phyloP scores from a whole-genome alignment of 2,113 vertebrate genomes.

The Riparia riparia region DNA sequence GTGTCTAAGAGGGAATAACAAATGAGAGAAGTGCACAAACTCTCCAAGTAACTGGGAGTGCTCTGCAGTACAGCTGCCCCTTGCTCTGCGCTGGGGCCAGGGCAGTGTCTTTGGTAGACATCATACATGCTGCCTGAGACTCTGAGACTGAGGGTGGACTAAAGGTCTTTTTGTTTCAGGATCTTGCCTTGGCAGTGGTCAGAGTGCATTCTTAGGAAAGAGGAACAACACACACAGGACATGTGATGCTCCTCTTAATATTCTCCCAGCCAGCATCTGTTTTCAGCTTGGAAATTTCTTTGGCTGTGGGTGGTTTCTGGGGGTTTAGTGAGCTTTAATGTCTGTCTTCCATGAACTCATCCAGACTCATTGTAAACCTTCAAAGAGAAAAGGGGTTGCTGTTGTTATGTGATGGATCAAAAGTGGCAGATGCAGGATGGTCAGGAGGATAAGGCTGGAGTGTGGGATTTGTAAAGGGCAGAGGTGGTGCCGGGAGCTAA shows the following conservation, averaged over 20 bases:
- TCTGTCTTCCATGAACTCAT: neutral
- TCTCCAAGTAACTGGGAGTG: neutral
- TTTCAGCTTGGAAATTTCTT: neutral
- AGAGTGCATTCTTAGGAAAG: neutral
- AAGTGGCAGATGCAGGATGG: neutral
- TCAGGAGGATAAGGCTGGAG: neutral
- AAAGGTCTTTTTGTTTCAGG: neutral
- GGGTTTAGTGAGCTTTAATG: neutral
- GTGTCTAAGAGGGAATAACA: constrained; percentile 43
- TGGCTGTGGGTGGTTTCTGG: neutral
- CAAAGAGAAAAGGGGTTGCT: neutral
- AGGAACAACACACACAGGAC: neutral
- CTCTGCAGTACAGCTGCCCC: neutral
- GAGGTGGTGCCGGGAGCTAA: neutral
- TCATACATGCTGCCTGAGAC: neutral
- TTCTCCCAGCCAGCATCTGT: neutral
- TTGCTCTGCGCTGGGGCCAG: neutral
- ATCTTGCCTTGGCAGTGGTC: neutral
- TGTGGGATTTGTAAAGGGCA: neutral
- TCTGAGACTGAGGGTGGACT: neutral
- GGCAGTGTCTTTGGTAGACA: neutral
- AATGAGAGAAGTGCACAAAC: neutral
- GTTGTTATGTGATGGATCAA: neutral
- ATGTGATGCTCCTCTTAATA: neutral
- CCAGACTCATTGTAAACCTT: neutral